These are phyloP conservation scores for Ophioderma brevispina DNA, from an alignment of 35 echinoderm and acorn worm species.

Conservation along the genomic window DNA sequence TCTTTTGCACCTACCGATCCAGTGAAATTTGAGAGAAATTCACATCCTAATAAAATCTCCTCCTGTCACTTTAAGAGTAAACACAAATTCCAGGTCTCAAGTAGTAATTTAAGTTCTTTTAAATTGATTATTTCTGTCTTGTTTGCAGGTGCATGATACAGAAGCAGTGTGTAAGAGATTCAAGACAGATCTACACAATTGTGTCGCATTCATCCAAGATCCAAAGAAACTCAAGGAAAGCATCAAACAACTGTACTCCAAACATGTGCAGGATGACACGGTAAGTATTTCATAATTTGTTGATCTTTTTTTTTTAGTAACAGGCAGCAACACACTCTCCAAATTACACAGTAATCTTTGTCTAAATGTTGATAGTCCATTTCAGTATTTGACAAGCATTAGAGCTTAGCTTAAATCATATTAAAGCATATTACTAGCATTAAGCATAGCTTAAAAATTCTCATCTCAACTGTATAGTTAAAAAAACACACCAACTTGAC, in stretches of 20 bases:
- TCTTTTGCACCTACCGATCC: too few relatives aligned
- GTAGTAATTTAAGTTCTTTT: too few relatives aligned
- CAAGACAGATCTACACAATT: conserved; percentile 99
- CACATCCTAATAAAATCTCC: too few relatives aligned
- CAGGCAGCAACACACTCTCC: too few relatives aligned
- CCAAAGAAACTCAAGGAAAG: conserved; percentile 99
- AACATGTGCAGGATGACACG: conserved; percentile 99
- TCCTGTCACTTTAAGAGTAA: too few relatives aligned
- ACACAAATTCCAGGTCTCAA: too few relatives aligned
- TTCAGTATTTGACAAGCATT: not conserved
- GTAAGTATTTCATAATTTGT: too few relatives aligned
- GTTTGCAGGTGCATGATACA: conserved; percentile 75
- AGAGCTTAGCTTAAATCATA: not conserved
- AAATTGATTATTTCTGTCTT: not conserved
- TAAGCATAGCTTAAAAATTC: not conserved
- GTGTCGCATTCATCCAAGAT: conserved; percentile 90
- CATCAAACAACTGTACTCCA: conserved; percentile 96
- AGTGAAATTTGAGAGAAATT: too few relatives aligned
- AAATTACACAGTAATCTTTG: not conserved
- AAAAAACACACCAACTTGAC: too few relatives aligned
- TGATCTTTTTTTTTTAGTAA: too few relatives aligned
- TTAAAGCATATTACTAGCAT: not conserved
- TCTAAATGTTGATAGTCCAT: not conserved
- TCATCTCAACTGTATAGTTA: not conserved
- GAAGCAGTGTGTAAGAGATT: conserved; percentile 87